Conservation (phyloP, 2,113 vertebrate genomes). For the Pelecanoides urinatrix region DNA sequence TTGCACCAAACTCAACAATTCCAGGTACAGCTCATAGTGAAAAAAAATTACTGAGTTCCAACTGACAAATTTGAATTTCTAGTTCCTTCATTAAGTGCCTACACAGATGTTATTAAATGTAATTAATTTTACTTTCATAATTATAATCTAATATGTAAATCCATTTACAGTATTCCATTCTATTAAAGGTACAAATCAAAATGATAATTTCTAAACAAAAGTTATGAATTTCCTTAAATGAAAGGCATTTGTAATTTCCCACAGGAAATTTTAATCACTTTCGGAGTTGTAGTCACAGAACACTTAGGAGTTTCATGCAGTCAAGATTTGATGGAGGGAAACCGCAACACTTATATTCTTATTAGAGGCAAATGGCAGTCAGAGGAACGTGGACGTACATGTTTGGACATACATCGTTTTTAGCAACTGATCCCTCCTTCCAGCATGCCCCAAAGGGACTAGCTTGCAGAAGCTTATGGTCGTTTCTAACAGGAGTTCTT, state of each 20-base stretch:
- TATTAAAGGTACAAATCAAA: conserved; percentile 58
- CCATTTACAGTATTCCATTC: conserved; percentile 28
- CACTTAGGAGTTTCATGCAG: background rate
- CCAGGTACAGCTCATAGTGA: background rate
- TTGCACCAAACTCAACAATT: background rate
- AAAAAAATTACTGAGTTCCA: background rate
- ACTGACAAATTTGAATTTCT: conserved; percentile 39
- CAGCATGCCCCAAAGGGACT: background rate
- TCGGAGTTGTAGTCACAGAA: background rate
- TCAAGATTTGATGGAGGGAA: background rate
- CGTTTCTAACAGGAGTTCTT: background rate
- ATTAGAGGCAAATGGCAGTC: background rate
- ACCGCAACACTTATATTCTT: background rate
- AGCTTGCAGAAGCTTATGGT: background rate
- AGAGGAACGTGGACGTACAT: background rate
- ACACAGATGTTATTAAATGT: conserved; percentile 17
- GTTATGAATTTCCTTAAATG: conserved; percentile 20
- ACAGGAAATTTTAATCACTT: conserved; percentile 40
- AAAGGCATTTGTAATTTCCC: conserved; percentile 32
- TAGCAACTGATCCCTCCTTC: background rate
- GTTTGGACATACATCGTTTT: background rate
- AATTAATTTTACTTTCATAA: conserved; percentile 56
- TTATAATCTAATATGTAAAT: conserved; percentile 66
- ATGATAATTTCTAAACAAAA: conserved; percentile 50
- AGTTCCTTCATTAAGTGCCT: conserved; percentile 48